phyloP scores from a whole-genome alignment of 2,888 invertebrate species.

The Subacronicta megacephala region DNA sequence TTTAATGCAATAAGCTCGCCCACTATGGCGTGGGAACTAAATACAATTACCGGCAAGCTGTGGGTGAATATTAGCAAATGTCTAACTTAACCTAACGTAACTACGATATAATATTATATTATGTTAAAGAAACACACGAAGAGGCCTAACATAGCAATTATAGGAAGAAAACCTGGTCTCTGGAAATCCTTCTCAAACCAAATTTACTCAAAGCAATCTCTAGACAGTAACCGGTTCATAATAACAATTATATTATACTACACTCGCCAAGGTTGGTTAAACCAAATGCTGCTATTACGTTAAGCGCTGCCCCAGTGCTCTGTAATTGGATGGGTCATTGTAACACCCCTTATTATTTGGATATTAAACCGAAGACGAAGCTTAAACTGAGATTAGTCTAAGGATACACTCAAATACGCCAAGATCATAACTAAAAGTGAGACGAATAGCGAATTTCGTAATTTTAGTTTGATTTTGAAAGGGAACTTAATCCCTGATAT shows the following conservation, averaged over 20 bases:
- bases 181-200: background rate
- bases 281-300: slow-evolving; percentile 46
- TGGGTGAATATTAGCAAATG: too few relatives aligned
- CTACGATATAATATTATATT: too few relatives aligned
- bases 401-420: slow-evolving; percentile 9
- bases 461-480: too few relatives aligned
- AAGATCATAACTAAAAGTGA: slow-evolving; percentile 4
- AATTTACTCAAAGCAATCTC: slow-evolving; percentile 5
- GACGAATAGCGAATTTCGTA: background rate
- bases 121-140: too few relatives aligned
- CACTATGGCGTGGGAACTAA: too few relatives aligned
- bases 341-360: slow-evolving; percentile 44
- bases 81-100: too few relatives aligned
- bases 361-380: slow-evolving; percentile 43
- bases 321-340: slow-evolving; percentile 51
- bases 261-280: slow-evolving; percentile 36
- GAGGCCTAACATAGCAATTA: too few relatives aligned
- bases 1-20: too few relatives aligned
- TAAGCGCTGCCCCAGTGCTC: slow-evolving; percentile 38
- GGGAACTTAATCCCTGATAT: too few relatives aligned
- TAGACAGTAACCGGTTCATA: slow-evolving; percentile 26
- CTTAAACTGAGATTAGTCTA: slow-evolving; percentile 36
- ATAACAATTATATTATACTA: slow-evolving; percentile 32
- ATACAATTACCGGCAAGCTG: too few relatives aligned
- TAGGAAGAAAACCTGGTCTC: too few relatives aligned